Evolutionary conservation across 2,797 vertebrate species (phyloP), one percentile per base, ranked within the genome.

Genomic region (Babyrousa celebensis): DNA sequence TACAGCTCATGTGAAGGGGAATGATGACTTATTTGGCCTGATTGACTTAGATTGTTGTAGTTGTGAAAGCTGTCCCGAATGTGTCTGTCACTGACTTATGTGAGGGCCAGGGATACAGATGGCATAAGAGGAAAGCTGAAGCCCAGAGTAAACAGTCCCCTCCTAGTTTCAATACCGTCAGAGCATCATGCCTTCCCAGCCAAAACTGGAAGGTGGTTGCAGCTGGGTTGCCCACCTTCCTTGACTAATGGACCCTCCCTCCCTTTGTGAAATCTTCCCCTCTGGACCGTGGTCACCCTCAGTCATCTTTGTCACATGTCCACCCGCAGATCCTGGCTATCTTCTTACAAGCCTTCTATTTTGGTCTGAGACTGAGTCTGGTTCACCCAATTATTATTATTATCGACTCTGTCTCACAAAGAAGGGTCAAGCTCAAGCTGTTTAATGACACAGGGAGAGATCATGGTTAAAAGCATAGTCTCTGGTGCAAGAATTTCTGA

Each of bases 1-100:
- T 91, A 48, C 11, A 95, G 75, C 54, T 86, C 90, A 91, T 36
- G 25, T 88, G 79, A 95, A 92, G 84, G 58, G 16, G 32, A 96
- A 91, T 80, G 75, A 84, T 95, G 94, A 91, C 92, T 90, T 89
- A 63, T 89, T 97, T 96, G 94, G 72, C 80, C 65, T 85, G 43
- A 92, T 83, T 97, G 95, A 88, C 88, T 97, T 25, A 63, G 23
- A 15, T 60, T 95, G 78, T 96, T 91, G 20, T 40, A 86, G 16
- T 92, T 93, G 78, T 75, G 48, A 89, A 95, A 62, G 60, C 70
- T 95, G 79, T 27, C 63, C 82, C 5, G 6, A 91, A 88, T 56
- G 82, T 96, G 78, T 17, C 52, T 85, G 29, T 63, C 75, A 83
- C 25, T 91, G 87, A 78, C 56, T 94, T 95, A 94, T 96, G 62